phyloP scores from a whole-genome alignment of 2,888 invertebrate genomes.

The Heliconius aoede region DNA sequence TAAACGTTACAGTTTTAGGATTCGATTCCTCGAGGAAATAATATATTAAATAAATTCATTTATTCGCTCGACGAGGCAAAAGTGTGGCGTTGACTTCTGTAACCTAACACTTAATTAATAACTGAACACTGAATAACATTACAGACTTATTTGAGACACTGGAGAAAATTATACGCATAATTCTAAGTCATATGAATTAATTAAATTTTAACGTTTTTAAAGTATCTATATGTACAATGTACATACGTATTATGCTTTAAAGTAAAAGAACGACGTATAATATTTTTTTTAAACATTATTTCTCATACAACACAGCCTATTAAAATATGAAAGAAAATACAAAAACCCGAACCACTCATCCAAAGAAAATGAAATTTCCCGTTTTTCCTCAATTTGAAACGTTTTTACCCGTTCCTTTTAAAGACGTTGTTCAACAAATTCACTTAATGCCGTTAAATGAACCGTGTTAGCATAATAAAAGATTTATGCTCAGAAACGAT shows the following conservation, averaged over 20 bases:
- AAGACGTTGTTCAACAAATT: slow-evolving; percentile 82
- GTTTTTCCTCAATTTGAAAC: slow-evolving; percentile 66
- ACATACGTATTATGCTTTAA: not conserved
- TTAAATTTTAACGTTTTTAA: not conserved
- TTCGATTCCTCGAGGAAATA: too few relatives aligned
- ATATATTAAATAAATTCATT: too few relatives aligned
- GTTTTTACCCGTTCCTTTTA: slow-evolving; percentile 77
- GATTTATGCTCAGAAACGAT: slow-evolving; percentile 80
- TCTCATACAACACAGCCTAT: not conserved
- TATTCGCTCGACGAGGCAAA: too few relatives aligned
- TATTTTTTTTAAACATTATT: not conserved
- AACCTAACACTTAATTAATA: too few relatives aligned
- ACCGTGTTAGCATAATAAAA: slow-evolving; percentile 82
- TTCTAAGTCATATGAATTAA: not conserved
- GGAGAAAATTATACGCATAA: not conserved
- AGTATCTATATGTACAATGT: not conserved
- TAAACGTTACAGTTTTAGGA: too few relatives aligned
- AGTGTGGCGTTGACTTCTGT: too few relatives aligned
- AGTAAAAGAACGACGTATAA: not conserved
- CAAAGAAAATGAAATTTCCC: slow-evolving; percentile 56
- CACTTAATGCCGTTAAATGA: slow-evolving; percentile 83
- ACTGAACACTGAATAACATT: too few relatives aligned
- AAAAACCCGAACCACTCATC: slow-evolving; percentile 56
- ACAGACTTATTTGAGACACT: not conserved
- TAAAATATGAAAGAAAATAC: slow-evolving; percentile 23